These are phyloP conservation scores for Drosophila tsacasi DNA, from an alignment of 1,140 invertebrate species.

Conservation along the genomic window DNA sequence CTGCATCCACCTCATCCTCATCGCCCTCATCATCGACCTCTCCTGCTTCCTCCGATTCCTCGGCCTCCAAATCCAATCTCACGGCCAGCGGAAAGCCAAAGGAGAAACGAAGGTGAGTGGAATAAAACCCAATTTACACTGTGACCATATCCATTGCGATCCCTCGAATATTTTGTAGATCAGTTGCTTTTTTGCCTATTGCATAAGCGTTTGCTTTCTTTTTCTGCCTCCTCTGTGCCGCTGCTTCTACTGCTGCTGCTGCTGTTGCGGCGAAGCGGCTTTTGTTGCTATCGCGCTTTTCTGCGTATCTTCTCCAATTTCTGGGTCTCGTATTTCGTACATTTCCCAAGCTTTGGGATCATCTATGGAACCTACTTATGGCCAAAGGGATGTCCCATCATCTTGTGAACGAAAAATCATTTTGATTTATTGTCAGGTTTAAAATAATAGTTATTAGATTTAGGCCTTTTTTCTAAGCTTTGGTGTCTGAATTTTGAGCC, in stretches of 20 bases:
- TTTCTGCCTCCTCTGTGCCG: constrained; percentile 57
- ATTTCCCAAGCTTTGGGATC: background rate
- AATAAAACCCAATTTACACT: background rate
- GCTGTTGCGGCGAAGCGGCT: constrained; percentile 18
- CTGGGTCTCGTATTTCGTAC: constrained; percentile 2
- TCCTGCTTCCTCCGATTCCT: constrained; percentile 1
- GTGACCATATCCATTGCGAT: background rate
- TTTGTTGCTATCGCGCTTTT: constrained; percentile 34
- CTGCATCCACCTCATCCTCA: constrained; percentile 21
- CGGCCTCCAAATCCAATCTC: constrained; percentile 31
- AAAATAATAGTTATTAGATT: background rate
- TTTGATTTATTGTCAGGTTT: background rate
- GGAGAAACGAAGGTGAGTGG: constrained; percentile 80
- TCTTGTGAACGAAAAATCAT: background rate
- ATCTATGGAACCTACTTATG: background rate
- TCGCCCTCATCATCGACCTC: constrained; percentile 12
- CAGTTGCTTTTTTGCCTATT: constrained; percentile 48
- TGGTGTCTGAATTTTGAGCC: background rate
- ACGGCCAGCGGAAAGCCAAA: constrained; percentile 81
- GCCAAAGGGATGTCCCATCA: background rate
- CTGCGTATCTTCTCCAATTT: constrained; percentile 12
- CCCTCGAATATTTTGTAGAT: constrained; percentile 11
- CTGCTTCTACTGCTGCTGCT: constrained; percentile 30
- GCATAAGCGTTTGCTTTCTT: constrained; percentile 79
- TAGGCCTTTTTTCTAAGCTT: background rate